A percentile compares a stretch with the other conserved stretches of the same genome.
These are phyloP conservation scores for Lophius piscatorius DNA, from an alignment of 2,113 vertebrate genomes.

Conservation along the genomic window DNA sequence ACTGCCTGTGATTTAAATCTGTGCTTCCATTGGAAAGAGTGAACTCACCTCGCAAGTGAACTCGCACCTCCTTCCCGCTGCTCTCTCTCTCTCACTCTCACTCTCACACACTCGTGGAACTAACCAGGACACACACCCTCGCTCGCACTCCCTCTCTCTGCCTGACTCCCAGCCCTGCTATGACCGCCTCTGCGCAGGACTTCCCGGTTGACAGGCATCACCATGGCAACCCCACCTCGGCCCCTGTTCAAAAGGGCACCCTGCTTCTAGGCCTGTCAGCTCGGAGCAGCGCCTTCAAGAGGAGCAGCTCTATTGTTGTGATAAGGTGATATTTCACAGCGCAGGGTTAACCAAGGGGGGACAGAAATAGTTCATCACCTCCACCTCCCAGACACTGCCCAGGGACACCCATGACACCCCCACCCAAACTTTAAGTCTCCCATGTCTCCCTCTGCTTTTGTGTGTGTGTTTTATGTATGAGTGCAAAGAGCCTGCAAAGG, in stretches of 20 bases:
- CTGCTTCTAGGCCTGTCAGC: conserved; percentile 63
- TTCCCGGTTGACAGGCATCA: conserved; percentile 77
- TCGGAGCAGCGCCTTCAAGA: conserved; percentile 57
- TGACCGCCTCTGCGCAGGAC: conserved; percentile 65
- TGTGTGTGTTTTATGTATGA: conserved; percentile 10
- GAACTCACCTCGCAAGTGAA: conserved; percentile 66
- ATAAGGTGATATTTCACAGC: conserved; percentile 80
- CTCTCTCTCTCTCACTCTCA: conserved; percentile 34
- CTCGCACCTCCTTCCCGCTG: conserved; percentile 25
- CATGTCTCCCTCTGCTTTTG: conserved; percentile 39
- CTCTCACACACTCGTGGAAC: conserved; percentile 27
- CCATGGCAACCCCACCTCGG: conserved; percentile 68
- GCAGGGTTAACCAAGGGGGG: conserved; percentile 71
- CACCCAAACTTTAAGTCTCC: conserved; percentile 33
- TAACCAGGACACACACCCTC: conserved; percentile 50
- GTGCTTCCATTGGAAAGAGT: conserved; percentile 14
- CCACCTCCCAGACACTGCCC: conserved; percentile 48
- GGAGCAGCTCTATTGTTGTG: conserved; percentile 71
- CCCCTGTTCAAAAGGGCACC: conserved; percentile 66
- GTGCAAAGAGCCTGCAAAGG: too few species aligned
- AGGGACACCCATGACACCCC: conserved; percentile 39
- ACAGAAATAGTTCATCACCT: conserved; percentile 69
- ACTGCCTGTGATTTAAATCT: conserved; percentile 1
- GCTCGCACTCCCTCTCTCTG: conserved; percentile 31
- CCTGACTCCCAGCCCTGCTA: conserved; percentile 52